Evolutionary conservation across 2,888 invertebrate genomes (phyloP).

Genomic region (Morpho deidamia): DNA sequence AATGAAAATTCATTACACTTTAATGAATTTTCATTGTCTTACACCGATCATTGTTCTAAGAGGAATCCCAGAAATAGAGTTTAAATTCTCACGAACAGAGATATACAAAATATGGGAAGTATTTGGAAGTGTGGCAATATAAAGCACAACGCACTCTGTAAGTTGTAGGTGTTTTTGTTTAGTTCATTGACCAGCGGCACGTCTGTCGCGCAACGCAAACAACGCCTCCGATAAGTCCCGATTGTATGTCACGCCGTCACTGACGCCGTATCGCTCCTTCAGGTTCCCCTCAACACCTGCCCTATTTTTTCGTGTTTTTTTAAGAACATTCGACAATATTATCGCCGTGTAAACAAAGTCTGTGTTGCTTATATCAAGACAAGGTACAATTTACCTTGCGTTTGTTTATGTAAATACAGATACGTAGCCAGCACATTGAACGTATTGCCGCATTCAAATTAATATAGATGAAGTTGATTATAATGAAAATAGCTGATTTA

Average conservation of each 20-base stretch:
- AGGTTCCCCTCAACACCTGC: constrained; percentile 16
- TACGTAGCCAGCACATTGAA: too few species aligned
- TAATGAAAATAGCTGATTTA: too few species aligned
- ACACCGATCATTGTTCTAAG: neutral
- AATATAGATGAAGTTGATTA: too few species aligned
- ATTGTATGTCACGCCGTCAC: constrained; percentile 67
- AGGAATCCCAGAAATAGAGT: neutral
- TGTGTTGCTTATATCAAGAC: neutral
- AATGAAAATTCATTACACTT: too few species aligned
- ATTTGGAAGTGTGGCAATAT: neutral
- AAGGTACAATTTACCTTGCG: neutral
- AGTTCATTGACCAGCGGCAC: constrained; percentile 70
- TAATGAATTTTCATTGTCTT: neutral
- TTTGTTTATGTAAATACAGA: too few species aligned
- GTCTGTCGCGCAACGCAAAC: constrained; percentile 63
- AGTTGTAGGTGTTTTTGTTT: constrained; percentile 70
- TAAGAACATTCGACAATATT: neutral
- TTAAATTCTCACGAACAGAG: too few species aligned
- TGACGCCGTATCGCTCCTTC: constrained; percentile 42
- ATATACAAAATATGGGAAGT: neutral
- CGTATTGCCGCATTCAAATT: too few species aligned
- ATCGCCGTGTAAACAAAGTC: neutral
- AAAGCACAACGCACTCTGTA: constrained; percentile 27
- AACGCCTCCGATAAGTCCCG: constrained; percentile 70
- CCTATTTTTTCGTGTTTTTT: constrained; percentile 6